Evolutionary conservation across 1,140 invertebrate genomes (phyloP).

Genomic region (Muscidifurax raptorellus): DNA sequence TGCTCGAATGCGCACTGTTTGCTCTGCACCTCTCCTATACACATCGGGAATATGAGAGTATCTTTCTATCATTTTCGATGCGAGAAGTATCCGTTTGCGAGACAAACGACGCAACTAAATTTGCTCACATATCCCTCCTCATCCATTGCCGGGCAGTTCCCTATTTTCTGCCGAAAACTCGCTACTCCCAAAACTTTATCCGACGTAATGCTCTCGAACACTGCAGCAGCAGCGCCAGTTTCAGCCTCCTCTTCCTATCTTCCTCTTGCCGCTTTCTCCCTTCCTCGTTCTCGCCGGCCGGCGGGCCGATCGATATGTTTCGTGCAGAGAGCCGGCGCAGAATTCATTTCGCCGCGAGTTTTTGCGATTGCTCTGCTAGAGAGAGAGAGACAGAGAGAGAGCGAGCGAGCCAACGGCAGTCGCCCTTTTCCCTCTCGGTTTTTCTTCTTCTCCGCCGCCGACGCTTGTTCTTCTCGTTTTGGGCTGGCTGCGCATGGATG

Average conservation of each 20-base stretch:
- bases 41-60: too few species aligned
- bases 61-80: too few species aligned
- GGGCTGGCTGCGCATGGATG: background rate
- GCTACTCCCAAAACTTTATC: slow-evolving; percentile 41
- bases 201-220: slow-evolving; percentile 26
- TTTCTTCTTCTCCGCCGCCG: background rate
- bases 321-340: background rate
- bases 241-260: slow-evolving; percentile 10
- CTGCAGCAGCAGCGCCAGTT: background rate
- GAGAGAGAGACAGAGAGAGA: too few species aligned
- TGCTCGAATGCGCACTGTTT: too few species aligned
- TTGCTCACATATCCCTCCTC: too few species aligned
- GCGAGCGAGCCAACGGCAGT: background rate
- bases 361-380: slow-evolving; percentile 12
- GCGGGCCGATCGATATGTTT: slow-evolving; percentile 32
- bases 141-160: too few species aligned
- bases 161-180: slow-evolving; percentile 14
- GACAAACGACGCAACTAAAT: too few species aligned
- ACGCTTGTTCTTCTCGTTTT: background rate
- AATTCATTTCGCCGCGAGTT: slow-evolving; percentile 41
- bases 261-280: background rate
- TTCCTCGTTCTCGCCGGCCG: background rate
- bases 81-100: too few species aligned
- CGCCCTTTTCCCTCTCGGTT: background rate
- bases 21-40: too few species aligned